These are phyloP conservation scores for Tachystola acroxantha DNA, from an alignment of 2,888 invertebrate genomes.

Conservation along the genomic window DNA sequence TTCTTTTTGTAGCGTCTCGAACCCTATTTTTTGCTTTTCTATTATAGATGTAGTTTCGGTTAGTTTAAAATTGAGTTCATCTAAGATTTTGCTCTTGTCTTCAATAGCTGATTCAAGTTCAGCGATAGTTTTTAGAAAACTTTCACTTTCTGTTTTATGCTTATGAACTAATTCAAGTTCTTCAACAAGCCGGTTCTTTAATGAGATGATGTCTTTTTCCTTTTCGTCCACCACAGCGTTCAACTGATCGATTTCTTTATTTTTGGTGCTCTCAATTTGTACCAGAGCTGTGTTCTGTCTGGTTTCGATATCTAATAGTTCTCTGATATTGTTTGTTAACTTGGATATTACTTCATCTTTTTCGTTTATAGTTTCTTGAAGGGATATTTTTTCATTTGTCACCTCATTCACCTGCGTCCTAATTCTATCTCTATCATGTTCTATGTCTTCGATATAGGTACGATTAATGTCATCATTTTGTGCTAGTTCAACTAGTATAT, in stretches of 20 bases:
- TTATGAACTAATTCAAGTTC: slow-evolving; percentile 26
- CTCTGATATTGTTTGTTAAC: slow-evolving; percentile 20
- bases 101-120: slow-evolving; percentile 28
- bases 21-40: slow-evolving; percentile 47
- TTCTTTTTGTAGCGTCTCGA: slow-evolving; percentile 62
- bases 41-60: slow-evolving; percentile 25
- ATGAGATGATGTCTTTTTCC: slow-evolving; percentile 26
- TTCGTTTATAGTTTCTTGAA: slow-evolving; percentile 20
- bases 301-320: slow-evolving; percentile 10
- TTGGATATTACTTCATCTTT: slow-evolving; percentile 24
- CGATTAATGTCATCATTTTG: slow-evolving; percentile 22
- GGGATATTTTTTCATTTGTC: slow-evolving; percentile 19
- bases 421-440: slow-evolving; percentile 23
- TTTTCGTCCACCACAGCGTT: slow-evolving; percentile 22
- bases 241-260: slow-evolving; percentile 26
- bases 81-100: slow-evolving; percentile 28
- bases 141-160: slow-evolving; percentile 27
- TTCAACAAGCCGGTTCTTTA: slow-evolving; percentile 28
- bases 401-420: slow-evolving; percentile 21
- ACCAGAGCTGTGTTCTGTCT: slow-evolving; percentile 13
- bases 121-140: slow-evolving; percentile 24
- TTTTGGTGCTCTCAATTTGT: slow-evolving; percentile 28
- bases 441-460: slow-evolving; percentile 17
- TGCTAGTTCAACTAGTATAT: slow-evolving; percentile 28
- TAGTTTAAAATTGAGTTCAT: slow-evolving; percentile 25